These are phyloP conservation scores for Oscheius sp. DNA, from an alignment of 2,888 invertebrate genomes.

Conservation along the genomic window DNA sequence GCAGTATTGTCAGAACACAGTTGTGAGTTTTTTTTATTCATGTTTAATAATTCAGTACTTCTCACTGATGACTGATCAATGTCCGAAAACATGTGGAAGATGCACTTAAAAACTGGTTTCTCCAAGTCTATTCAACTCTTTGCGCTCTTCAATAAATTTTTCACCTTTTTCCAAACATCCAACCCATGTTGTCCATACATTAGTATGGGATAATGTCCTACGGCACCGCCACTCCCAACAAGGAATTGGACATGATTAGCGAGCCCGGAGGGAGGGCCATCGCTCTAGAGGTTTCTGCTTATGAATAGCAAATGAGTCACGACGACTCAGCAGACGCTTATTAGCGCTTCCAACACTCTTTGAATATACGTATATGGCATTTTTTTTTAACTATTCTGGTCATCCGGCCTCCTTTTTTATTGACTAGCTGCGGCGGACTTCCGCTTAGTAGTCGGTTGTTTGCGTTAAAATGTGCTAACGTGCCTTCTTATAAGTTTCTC, in stretches of 20 bases:
- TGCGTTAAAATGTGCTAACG: background rate
- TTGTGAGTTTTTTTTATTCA: background rate
- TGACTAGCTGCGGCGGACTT: slow-evolving; percentile 25
- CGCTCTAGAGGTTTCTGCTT: slow-evolving; percentile 16
- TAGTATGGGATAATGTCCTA: too few species aligned
- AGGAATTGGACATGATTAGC: slow-evolving; percentile 24
- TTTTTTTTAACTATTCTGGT: slow-evolving; percentile 1
- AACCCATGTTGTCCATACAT: too few species aligned
- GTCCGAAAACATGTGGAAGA: background rate
- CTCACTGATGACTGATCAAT: background rate
- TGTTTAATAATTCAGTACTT: background rate
- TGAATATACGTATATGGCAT: background rate
- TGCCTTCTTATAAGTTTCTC: background rate
- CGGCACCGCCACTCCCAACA: background rate
- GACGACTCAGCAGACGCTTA: slow-evolving; percentile 24
- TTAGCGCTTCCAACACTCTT: slow-evolving; percentile 22
- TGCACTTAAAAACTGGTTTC: too few species aligned
- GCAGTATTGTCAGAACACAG: background rate
- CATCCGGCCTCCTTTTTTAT: slow-evolving; percentile 9
- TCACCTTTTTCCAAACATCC: too few species aligned
- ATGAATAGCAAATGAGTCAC: slow-evolving; percentile 28
- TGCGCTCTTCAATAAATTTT: too few species aligned
- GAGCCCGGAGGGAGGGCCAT: slow-evolving; percentile 22
- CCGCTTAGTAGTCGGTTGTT: slow-evolving; percentile 10
- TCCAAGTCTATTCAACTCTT: too few species aligned